Percentiles rank a stretch among this genome's conserved stretches.
Conservation (phyloP, 2,113 vertebrate genomes). For the Taxidea taxus region DNA sequence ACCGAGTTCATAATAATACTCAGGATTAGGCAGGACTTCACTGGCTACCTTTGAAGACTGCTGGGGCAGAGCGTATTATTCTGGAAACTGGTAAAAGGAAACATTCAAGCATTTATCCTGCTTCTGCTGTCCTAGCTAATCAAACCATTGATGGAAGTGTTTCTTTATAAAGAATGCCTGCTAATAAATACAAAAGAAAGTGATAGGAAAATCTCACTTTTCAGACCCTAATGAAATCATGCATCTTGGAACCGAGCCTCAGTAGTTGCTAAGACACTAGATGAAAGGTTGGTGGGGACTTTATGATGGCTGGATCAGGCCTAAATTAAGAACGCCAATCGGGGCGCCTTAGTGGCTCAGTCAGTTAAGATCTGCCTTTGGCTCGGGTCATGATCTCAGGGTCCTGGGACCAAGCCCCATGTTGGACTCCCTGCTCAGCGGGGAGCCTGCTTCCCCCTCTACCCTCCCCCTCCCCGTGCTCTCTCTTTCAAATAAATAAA, state of each 20-base stretch:
- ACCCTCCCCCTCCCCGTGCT: not conserved
- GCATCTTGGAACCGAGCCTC: not conserved
- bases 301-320: not conserved
- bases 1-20: not conserved
- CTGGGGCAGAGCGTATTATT: not conserved
- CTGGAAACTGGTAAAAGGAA: not conserved
- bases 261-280: not conserved
- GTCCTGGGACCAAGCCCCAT: not conserved
- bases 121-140: not conserved
- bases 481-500: not conserved
- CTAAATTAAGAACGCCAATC: not conserved
- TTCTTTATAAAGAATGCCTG: not conserved
- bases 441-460: not conserved
- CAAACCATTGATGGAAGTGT: not conserved
- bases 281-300: not conserved
- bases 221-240: not conserved
- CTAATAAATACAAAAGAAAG: not conserved
- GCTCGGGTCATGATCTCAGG: not conserved
- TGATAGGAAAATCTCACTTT: not conserved
- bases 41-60: not conserved
- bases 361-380: not conserved
- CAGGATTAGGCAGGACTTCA: not conserved
- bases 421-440: not conserved
- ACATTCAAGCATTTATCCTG: not conserved
- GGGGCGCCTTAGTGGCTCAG: not conserved